Percentiles rank a stretch among this genome's conserved stretches.
Evolutionary conservation across 2,888 invertebrate genomes (phyloP).

Genomic region (Diadegma fenestrale): DNA sequence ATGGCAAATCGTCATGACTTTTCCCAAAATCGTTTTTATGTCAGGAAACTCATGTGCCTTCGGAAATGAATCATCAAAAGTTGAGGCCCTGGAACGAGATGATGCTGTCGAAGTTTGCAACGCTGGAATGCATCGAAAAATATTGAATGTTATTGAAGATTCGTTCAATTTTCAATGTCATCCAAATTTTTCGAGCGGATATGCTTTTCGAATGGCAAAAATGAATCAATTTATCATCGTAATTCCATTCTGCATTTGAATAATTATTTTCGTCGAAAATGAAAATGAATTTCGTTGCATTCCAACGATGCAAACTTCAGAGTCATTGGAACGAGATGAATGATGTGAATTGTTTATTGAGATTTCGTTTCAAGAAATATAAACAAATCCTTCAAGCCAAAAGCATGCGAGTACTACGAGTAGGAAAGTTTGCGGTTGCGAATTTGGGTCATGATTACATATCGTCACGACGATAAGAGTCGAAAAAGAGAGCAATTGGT

Average conservation of each 20-base stretch:
- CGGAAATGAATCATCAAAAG: neutral
- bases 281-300: too few species aligned
- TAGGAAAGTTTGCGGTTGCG: conserved; percentile 6
- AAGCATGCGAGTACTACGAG: neutral
- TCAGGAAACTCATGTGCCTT: neutral
- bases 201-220: too few species aligned
- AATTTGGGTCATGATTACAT: conserved; percentile 40
- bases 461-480: conserved; percentile 26
- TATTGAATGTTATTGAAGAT: too few species aligned
- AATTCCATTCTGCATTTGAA: too few species aligned
- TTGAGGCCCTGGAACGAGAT: neutral
- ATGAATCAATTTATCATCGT: too few species aligned
- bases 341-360: neutral
- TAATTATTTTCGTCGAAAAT: too few species aligned
- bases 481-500: neutral
- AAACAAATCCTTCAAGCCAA: neutral
- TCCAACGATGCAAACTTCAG: too few species aligned
- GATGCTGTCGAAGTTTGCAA: too few species aligned
- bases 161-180: too few species aligned
- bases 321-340: neutral
- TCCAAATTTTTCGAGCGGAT: too few species aligned
- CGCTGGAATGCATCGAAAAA: too few species aligned
- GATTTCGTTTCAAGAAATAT: neutral
- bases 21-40: neutral
- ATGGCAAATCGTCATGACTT: neutral